Evolutionary conservation across 2,113 vertebrate genomes (phyloP).

Genomic region (Raja brachyura): DNA sequence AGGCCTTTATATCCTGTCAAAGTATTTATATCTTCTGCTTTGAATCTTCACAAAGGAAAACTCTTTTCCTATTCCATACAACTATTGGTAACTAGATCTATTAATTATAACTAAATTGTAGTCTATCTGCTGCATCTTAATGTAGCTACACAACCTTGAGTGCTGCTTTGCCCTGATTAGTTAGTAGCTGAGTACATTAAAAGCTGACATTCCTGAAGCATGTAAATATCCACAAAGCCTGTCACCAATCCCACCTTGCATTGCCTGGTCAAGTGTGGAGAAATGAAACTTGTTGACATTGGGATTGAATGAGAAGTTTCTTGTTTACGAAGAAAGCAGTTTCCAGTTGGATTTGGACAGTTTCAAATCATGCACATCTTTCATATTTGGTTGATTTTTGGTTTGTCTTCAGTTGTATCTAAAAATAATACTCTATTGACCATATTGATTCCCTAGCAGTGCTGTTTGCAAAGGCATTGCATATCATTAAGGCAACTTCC

Average conservation of each 20-base stretch:
- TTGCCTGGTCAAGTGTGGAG: not conserved
- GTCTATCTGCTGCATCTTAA: constrained; percentile 27
- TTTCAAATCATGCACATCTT: not conserved
- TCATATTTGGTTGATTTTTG: not conserved
- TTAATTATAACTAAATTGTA: constrained; percentile 14
- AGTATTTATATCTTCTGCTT: constrained; percentile 28
- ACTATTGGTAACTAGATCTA: not conserved
- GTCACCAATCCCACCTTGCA: constrained; percentile 2
- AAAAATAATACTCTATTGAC: not conserved
- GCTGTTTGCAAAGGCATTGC: not conserved
- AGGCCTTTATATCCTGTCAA: constrained; percentile 35
- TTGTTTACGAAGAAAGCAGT: not conserved
- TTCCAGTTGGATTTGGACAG: not conserved
- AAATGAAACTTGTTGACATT: not conserved
- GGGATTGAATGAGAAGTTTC: not conserved
- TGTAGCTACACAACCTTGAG: not conserved
- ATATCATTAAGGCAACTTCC: not conserved
- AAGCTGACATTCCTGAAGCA: constrained; percentile 31
- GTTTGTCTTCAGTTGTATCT: not conserved
- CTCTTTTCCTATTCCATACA: constrained; percentile 11
- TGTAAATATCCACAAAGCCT: constrained; percentile 17
- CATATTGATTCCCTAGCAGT: not conserved
- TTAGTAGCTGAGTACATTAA: not conserved
- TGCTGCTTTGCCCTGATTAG: constrained; percentile 26
- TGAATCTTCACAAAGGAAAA: constrained; percentile 18